A percentile compares a stretch with the other conserved stretches of the same genome.
phyloP scores from a whole-genome alignment of 2,113 vertebrate species.

The Cottus gobio region DNA sequence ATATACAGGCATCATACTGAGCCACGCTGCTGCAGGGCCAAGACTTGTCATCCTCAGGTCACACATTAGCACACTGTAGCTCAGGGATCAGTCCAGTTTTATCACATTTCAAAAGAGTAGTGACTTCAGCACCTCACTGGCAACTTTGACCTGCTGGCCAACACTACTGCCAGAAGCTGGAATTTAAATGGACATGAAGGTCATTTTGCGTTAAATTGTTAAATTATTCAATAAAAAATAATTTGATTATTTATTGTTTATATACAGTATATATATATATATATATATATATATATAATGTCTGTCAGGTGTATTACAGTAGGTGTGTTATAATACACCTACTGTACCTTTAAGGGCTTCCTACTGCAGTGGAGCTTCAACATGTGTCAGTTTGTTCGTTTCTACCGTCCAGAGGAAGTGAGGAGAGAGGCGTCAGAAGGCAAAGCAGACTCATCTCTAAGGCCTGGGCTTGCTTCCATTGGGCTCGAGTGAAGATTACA shows the following conservation, averaged over 20 bases:
- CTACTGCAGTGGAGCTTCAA: not conserved
- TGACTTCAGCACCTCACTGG: not conserved
- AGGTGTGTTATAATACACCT: not conserved
- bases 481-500: slow-evolving; percentile 31
- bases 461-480: slow-evolving; percentile 32
- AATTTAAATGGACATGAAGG: not conserved
- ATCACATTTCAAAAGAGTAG: slow-evolving; percentile 15
- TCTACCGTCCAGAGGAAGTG: slow-evolving; percentile 19
- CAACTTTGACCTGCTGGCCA: not conserved
- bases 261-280: too few relatives aligned
- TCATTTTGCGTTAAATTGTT: not conserved
- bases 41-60: not conserved
- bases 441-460: slow-evolving; percentile 23
- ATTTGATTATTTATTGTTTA: not conserved
- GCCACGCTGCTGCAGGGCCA: not conserved
- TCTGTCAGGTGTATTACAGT: not conserved
- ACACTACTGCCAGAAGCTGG: not conserved
- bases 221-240: not conserved
- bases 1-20: not conserved
- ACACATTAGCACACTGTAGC: slow-evolving; percentile 9
- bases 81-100: not conserved
- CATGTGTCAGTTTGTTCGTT: slow-evolving; percentile 24
- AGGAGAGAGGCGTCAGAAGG: slow-evolving; percentile 40
- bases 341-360: slow-evolving; percentile 29
- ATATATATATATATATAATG: not conserved